A percentile compares a stretch with the other conserved stretches of the same genome.
phyloP scores from a whole-genome alignment of 2,888 invertebrate genomes.

The Blastobasis lacticolella region DNA sequence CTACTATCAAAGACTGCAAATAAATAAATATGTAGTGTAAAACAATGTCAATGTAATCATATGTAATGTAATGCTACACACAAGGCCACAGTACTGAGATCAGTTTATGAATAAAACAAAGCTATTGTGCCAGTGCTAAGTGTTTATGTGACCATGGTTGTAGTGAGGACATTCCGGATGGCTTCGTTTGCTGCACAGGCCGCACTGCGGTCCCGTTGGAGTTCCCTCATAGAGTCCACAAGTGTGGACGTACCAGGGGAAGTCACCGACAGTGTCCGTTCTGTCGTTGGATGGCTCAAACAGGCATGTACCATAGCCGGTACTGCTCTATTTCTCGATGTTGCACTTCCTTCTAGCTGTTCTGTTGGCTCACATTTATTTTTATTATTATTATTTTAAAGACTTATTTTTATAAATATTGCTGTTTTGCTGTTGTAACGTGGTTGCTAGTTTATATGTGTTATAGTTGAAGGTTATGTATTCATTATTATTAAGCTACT shows the following conservation, averaged over 20 bases:
- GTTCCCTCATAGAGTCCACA: conserved; percentile 81
- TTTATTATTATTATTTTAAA: too few relatives aligned
- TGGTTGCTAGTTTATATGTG: too few relatives aligned
- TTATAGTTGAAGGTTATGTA: too few relatives aligned
- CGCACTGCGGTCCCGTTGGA: conserved; percentile 81
- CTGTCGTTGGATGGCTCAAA: conserved; percentile 88
- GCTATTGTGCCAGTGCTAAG: neutral
- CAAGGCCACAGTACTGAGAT: neutral
- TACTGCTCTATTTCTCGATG: too few relatives aligned
- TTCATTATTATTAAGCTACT: too few relatives aligned
- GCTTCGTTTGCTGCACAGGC: conserved; percentile 82
- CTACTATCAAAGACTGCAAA: neutral
- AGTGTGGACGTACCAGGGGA: conserved; percentile 78
- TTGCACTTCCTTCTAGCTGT: too few relatives aligned
- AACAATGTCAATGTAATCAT: neutral
- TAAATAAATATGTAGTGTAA: neutral
- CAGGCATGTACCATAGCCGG: conserved; percentile 70
- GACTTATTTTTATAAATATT: too few relatives aligned
- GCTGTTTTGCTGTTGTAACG: too few relatives aligned
- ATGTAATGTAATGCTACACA: neutral
- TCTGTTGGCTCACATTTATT: too few relatives aligned
- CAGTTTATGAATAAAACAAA: neutral
- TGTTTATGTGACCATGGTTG: conserved; percentile 32
- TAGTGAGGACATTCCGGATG: conserved; percentile 59
- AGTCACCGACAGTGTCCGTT: conserved; percentile 81